Evolutionary conservation across 2,888 invertebrate genomes (phyloP).

Genomic region (Caenorhabditis panamensis): DNA sequence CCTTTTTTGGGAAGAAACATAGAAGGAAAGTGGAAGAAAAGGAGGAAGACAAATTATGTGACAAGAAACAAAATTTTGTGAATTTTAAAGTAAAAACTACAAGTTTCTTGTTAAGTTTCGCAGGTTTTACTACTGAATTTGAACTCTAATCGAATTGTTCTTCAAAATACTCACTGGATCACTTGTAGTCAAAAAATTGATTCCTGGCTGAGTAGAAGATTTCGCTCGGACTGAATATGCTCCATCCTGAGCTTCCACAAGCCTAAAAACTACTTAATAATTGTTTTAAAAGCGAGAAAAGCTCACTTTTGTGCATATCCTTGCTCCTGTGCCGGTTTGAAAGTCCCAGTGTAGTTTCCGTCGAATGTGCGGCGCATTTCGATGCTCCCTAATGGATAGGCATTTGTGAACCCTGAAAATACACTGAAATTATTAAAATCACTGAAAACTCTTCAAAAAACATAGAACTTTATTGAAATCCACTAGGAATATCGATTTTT

Average conservation of each 20-base stretch:
- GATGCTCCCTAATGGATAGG: constrained; percentile 65
- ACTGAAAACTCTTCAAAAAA: neutral
- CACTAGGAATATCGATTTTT: constrained; percentile 27
- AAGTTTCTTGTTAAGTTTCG: too few species aligned
- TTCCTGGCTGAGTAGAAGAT: constrained; percentile 58
- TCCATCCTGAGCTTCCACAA: constrained; percentile 35
- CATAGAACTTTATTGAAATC: neutral
- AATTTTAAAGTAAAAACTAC: too few species aligned
- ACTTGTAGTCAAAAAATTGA: constrained; percentile 43
- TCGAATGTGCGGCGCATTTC: constrained; percentile 65
- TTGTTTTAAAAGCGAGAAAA: neutral
- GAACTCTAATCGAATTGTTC: too few species aligned
- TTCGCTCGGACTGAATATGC: constrained; percentile 45
- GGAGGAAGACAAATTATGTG: too few species aligned
- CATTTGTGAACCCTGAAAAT: constrained; percentile 61
- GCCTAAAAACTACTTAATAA: constrained; percentile 27
- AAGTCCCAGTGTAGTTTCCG: constrained; percentile 75
- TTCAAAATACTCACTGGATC: constrained; percentile 34
- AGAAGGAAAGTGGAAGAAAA: too few species aligned
- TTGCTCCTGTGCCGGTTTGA: constrained; percentile 52
- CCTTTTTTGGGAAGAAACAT: neutral
- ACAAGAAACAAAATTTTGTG: too few species aligned
- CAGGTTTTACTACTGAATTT: too few species aligned
- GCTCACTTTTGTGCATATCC: constrained; percentile 50
- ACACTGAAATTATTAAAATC: neutral